Evolutionary conservation across 2,797 vertebrate species (phyloP).

Genomic region (Telmatherina bonti): DNA sequence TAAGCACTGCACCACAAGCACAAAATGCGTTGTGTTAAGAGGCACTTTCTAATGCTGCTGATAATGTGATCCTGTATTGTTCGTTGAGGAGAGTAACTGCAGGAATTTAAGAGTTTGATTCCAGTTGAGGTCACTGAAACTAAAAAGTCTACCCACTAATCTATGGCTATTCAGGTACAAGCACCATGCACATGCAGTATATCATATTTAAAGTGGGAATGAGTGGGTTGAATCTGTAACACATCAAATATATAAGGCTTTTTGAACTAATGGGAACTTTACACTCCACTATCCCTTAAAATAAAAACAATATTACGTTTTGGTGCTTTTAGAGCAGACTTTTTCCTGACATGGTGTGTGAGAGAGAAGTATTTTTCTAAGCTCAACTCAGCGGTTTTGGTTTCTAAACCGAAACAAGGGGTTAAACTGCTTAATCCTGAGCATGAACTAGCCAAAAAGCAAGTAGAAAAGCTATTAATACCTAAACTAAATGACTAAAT

Average conservation of each 20-base stretch:
- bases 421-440: neutral
- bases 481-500: neutral
- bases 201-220: constrained; percentile 63
- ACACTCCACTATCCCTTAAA: constrained; percentile 38
- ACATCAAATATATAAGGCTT: constrained; percentile 48
- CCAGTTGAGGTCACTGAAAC: constrained; percentile 55
- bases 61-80: constrained; percentile 29
- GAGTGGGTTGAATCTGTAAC: constrained; percentile 63
- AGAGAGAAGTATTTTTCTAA: neutral
- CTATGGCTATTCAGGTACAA: constrained; percentile 62
- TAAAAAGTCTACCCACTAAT: constrained; percentile 62
- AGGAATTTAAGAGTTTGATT: constrained; percentile 62
- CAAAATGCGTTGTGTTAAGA: constrained; percentile 46
- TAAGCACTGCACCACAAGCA: constrained; percentile 8
- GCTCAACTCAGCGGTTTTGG: neutral
- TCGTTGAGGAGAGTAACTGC: constrained; percentile 47
- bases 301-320: constrained; percentile 37
- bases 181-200: constrained; percentile 38
- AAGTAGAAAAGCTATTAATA: neutral
- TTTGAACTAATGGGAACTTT: constrained; percentile 51
- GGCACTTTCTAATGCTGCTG: constrained; percentile 44
- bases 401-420: neutral
- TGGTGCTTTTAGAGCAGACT: constrained; percentile 13
- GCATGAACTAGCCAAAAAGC: neutral
- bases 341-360: neutral